phyloP scores from a whole-genome alignment of 2,888 invertebrate genomes.

The Leptarthrus brevirostris region DNA sequence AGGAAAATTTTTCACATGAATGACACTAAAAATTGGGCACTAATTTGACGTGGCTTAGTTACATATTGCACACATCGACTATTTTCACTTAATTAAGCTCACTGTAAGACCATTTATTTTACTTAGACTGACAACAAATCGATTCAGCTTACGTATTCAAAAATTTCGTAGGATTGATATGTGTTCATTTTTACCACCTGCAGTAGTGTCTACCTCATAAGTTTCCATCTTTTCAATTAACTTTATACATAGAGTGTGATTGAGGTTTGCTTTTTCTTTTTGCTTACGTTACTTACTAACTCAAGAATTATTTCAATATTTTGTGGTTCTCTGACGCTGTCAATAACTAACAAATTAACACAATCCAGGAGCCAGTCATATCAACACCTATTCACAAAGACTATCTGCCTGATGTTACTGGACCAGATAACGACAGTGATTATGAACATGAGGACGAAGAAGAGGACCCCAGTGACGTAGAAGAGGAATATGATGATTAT shows the following conservation, averaged over 20 bases:
- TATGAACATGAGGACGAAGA: conserved; percentile 69
- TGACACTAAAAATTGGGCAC: neutral
- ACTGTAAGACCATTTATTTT: neutral
- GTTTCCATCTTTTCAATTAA: neutral
- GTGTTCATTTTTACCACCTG: too few relatives aligned
- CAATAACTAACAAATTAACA: conserved; percentile 43
- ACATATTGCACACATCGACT: neutral
- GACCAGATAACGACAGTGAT: conserved; percentile 70
- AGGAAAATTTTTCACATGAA: conserved; percentile 7
- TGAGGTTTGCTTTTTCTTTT: neutral
- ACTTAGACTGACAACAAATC: too few relatives aligned
- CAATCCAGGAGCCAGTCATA: conserved; percentile 66
- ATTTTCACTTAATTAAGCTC: neutral
- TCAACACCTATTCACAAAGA: conserved; percentile 70
- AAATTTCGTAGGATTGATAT: too few relatives aligned
- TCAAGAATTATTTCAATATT: too few relatives aligned
- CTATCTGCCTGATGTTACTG: conserved; percentile 71
- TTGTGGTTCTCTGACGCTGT: conserved; percentile 7
- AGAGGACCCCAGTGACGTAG: conserved; percentile 71
- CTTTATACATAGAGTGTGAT: neutral
- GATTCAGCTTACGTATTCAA: too few relatives aligned
- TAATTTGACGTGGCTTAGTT: neutral
- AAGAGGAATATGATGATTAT: conserved; percentile 74
- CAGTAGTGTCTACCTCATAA: too few relatives aligned
- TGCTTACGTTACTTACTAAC: too few relatives aligned